Base-by-base conservation (phyloP, 2,797 vertebrate species). In the Xenentodon cancila region DNA sequence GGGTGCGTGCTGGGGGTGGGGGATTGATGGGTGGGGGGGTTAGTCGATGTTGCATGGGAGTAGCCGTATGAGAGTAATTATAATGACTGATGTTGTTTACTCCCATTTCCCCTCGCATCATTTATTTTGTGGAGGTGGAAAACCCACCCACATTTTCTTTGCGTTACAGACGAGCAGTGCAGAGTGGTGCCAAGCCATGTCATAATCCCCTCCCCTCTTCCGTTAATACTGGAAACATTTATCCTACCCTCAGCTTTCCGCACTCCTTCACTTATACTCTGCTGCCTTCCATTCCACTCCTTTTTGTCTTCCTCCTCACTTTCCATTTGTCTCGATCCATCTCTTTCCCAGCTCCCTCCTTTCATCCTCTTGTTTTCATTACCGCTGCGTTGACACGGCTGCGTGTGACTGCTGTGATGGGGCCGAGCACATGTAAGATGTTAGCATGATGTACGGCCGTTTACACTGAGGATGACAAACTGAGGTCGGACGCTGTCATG, bases 41-140 rank as follows among this genome's bases (percentile, higher is more conserved):
- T 73, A 66, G 76, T 75, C 77, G 84, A 78, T 77, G 79, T 75
- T 80, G 71, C 75, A 82, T 82, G 76, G 87, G 88, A 89, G 80
- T 80, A 75, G 81, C 63, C 73, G 82, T 89, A 89, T 88, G 88
- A 89, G 85, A 90, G 87, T 87, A 85, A 92, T 92, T 92, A 90
- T 70, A 84, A 85, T 88, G 90, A 92, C 84, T 89, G 88, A 92
- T 91, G 88, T 92, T 93, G 90, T 92, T 93, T 93, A 92, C 90
- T 90, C 88, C 89, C 86, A 89, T 89, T 88, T 91, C 88, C 88
- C 80, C 85, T 89, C 68, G 85, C 91, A 91, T 92, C 86, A 91
- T 92, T 93, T 92, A 89, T 89, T 90, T 84, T 89, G 87, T 78
- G 78, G 79, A 81, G 85, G 85, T 90, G 85, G 86, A 91, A 85